Base-by-base conservation (phyloP, 2,113 vertebrate species). In the Epinephelus fuscoguttatus region DNA sequence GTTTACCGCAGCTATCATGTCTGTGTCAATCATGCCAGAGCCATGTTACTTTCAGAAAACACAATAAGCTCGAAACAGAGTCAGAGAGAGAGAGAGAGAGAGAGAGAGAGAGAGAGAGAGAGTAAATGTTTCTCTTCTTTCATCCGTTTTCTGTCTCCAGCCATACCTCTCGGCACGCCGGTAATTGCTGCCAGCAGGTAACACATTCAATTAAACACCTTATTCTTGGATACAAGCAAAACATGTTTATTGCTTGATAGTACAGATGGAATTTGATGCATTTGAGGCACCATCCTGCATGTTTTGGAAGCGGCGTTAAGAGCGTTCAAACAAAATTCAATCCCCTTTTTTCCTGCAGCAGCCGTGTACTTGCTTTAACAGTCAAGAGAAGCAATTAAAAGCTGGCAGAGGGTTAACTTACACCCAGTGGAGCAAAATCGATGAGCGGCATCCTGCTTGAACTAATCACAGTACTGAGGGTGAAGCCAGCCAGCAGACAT, bases 351-450 rank as follows among this genome's bases (percentile, higher is more conserved):
- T 13, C 2, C 14, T 50, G 6, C 69, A 79, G 78, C 71, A 88
- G 82, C 63, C 45, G 25, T 53, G 69, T n/a, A 53, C 87, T 45
- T 81, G 70, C 85, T 90, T 89, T 84, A 88, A 81, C 78, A 88
- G 86, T 89, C 82, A 79, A 88, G 83, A 93, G 82, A 90, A 80
- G 88, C 90, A 92, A 94, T 94, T 94, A 93, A 90, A 88, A 85
- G 85, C 88, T 88, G 85, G 89, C 83, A 86, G 83, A 91, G 91
- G 91, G 91, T 93, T 93, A 93, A 94, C 92, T 87, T 89, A 90
- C 91, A 84, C 84, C 88, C 89, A 85, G 84, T 72, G 83, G 91
- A 90, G 88, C 84, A 85, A 91, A 94, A 92, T 93, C 89, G 82
- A 93, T 91, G 90, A 89, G 87, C 75, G 69, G 87, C 86, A 88